These are phyloP conservation scores for Chrysocyon brachyurus DNA, from an alignment of 2,797 vertebrate genomes.

Conservation along the genomic window DNA sequence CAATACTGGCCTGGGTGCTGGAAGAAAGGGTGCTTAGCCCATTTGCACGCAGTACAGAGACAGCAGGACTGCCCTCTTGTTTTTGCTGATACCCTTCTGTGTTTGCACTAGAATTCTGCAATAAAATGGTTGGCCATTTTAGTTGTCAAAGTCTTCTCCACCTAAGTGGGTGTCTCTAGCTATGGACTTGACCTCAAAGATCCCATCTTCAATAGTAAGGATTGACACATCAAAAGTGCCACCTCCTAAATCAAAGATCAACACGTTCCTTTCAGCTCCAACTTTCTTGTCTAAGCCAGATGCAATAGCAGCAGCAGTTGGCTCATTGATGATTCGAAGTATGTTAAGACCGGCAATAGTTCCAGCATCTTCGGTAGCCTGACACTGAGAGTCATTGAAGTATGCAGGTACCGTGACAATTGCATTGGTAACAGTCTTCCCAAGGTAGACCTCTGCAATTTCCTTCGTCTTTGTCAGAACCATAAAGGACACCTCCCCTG, in stretches of 20 bases:
- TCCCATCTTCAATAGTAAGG: too few species aligned
- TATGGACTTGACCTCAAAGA: too few species aligned
- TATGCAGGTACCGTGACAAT: constrained; percentile 95
- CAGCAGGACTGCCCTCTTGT: constrained; percentile 94
- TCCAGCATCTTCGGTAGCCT: constrained; percentile 95
- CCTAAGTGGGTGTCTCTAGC: too few species aligned
- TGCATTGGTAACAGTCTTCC: constrained; percentile 93
- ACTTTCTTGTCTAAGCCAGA: too few species aligned
- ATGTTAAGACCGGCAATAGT: constrained; percentile 94
- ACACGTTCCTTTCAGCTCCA: too few species aligned
- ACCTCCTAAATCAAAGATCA: too few species aligned
- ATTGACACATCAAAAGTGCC: too few species aligned
- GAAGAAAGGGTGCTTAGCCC: constrained; percentile 96
- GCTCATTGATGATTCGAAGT: too few species aligned
- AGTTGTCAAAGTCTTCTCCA: too few species aligned
- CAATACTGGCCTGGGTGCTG: too few species aligned
- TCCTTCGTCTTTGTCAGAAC: constrained; percentile 90
- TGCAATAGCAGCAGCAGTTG: too few species aligned
- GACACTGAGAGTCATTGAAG: constrained; percentile 97
- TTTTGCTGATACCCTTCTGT: constrained; percentile 96
- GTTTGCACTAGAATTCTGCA: constrained; percentile 95
- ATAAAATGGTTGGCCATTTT: constrained; percentile 92
- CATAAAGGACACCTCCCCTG: too few species aligned
- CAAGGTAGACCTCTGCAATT: constrained; percentile 93
- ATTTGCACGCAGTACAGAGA: constrained; percentile 95